Conservation (phyloP, 2,797 vertebrate species). For the Brachyalestes nurse region DNA sequence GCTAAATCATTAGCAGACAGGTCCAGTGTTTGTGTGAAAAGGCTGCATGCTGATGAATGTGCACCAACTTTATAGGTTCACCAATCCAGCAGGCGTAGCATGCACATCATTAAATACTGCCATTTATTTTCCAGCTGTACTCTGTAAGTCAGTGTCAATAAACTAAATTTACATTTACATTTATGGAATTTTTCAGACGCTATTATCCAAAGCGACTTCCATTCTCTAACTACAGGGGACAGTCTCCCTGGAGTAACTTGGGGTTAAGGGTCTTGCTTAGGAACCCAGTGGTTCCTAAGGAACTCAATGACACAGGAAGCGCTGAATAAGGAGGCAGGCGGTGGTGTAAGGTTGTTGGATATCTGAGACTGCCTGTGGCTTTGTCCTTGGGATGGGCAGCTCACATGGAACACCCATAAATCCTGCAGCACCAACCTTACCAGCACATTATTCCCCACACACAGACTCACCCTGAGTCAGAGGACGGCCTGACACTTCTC, state of each 20-base stretch:
- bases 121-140: neutral
- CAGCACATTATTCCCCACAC: slow-evolving; percentile 32
- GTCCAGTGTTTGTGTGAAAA: slow-evolving; percentile 3
- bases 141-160: slow-evolving; percentile 10
- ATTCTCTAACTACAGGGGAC: no score
- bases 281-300: no score
- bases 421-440: slow-evolving; percentile 56
- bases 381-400: slow-evolving; percentile 53
- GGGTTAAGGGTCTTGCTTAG: no score
- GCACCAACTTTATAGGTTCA: neutral
- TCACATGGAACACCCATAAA: slow-evolving; percentile 64
- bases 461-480: slow-evolving; percentile 30
- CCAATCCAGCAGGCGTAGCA: slow-evolving; percentile 11
- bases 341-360: slow-evolving; percentile 31
- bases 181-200: no score
- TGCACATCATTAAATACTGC: slow-evolving; percentile 1
- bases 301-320: slow-evolving; percentile 37
- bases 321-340: slow-evolving; percentile 46
- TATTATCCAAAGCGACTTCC: no score
- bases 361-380: slow-evolving; percentile 39
- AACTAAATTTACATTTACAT: no score
- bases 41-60: slow-evolving; percentile 4
- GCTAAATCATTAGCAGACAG: slow-evolving; percentile 16
- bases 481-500: slow-evolving; percentile 13
- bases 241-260: no score